These are phyloP conservation scores for Cephalotes varians DNA, from an alignment of 2,888 invertebrate genomes.

Conservation along the genomic window DNA sequence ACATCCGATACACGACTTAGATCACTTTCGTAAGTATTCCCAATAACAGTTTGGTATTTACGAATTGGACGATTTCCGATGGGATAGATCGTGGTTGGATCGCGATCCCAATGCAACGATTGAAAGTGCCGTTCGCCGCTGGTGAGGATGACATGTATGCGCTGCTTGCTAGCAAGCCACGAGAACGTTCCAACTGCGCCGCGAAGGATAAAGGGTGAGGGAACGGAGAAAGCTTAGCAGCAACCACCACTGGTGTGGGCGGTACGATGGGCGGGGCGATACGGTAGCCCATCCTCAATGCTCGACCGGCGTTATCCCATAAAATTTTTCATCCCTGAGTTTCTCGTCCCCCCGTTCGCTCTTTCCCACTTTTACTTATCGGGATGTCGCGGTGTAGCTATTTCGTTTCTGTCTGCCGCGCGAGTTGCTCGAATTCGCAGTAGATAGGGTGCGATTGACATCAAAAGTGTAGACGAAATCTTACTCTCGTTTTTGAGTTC, in stretches of 20 bases:
- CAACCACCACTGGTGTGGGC: conserved; percentile 71
- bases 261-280: conserved; percentile 75
- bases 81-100: conserved; percentile 63
- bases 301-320: conserved; percentile 74
- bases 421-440: conserved; percentile 29
- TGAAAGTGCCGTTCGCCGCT: conserved; percentile 71
- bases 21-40: conserved; percentile 24
- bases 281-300: conserved; percentile 71
- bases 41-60: conserved; percentile 9
- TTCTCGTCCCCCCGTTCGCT: conserved; percentile 39
- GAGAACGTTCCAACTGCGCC: conserved; percentile 72
- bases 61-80: conserved; percentile 43
- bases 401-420: conserved; percentile 47
- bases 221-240: conserved; percentile 66
- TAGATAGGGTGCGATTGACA: conserved; percentile 64
- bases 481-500: conserved; percentile 68
- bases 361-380: conserved; percentile 39
- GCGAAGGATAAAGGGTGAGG: conserved; percentile 73
- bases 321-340: conserved; percentile 69
- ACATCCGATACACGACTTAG: conserved; percentile 28
- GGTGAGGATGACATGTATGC: conserved; percentile 73
- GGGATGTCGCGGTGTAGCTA: conserved; percentile 31
- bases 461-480: conserved; percentile 77
- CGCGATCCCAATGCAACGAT: conserved; percentile 59
- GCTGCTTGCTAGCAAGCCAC: conserved; percentile 70